phyloP scores from a whole-genome alignment of 2,888 invertebrate species.

The Pinctada fucata region DNA sequence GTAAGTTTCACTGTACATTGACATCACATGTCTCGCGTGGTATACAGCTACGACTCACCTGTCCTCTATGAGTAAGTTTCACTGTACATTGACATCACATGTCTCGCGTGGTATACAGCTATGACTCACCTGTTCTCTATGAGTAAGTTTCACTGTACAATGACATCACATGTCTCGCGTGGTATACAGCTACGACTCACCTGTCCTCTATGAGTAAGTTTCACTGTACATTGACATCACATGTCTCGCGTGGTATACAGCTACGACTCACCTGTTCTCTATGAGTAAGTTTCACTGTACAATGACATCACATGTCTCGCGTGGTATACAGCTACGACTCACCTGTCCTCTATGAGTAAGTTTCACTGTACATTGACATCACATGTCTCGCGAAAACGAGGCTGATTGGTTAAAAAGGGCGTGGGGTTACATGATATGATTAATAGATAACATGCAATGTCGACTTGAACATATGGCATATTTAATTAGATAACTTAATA shows the following conservation, averaged over 20 bases:
- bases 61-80: constrained; percentile 37
- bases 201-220: constrained; percentile 41
- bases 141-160: constrained; percentile 33
- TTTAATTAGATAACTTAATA: no score
- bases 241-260: constrained; percentile 38
- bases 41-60: constrained; percentile 51
- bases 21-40: background rate
- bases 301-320: no score
- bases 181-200: constrained; percentile 49
- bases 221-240: no score
- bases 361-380: background rate
- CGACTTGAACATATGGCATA: no score
- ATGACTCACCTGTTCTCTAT: constrained; percentile 44
- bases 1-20: constrained; percentile 32
- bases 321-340: constrained; percentile 47
- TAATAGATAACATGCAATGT: no score
- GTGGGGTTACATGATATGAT: no score
- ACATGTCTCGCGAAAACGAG: no score
- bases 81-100: no score
- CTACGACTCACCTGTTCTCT: constrained; percentile 46
- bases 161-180: background rate
- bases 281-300: constrained; percentile 36
- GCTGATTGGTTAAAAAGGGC: no score
- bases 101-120: constrained; percentile 42
- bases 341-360: constrained; percentile 44